Evolutionary conservation across 1,140 invertebrate species (phyloP).

Genomic region (Lycorma delicatula): DNA sequence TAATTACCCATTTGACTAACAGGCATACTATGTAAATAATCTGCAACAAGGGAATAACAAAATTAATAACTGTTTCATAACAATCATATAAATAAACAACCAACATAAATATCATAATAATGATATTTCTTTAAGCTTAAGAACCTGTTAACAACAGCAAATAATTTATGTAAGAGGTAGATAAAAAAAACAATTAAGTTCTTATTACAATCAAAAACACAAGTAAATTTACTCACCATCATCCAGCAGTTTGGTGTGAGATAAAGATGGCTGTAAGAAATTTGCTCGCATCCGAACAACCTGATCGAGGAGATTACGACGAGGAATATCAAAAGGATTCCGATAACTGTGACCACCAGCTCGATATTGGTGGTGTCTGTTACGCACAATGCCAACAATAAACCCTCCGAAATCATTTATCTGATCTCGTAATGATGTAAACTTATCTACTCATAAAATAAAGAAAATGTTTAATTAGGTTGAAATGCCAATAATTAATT

Average conservation of each 20-base stretch:
- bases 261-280: constrained; percentile 72
- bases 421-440: constrained; percentile 69
- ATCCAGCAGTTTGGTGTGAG: constrained; percentile 66
- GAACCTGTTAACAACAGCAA: too few relatives aligned
- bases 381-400: constrained; percentile 54
- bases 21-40: constrained; percentile 87
- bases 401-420: constrained; percentile 80
- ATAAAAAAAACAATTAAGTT: too few relatives aligned
- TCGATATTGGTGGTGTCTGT: constrained; percentile 42
- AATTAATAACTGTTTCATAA: too few relatives aligned
- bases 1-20: constrained; percentile 99
- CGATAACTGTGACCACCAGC: constrained; percentile 68
- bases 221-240: constrained; percentile 44
- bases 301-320: constrained; percentile 83
- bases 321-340: constrained; percentile 93
- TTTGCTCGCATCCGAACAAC: constrained; percentile 90
- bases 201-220: too few relatives aligned
- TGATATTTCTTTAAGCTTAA: too few relatives aligned
- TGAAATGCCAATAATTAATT: too few relatives aligned
- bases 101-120: too few relatives aligned
- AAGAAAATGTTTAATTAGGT: constrained; percentile 1
- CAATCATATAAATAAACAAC: too few relatives aligned
- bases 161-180: too few relatives aligned
- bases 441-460: constrained; percentile 51
- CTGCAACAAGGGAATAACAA: constrained; percentile 42